These are phyloP conservation scores for Takifugu flavidus DNA, from an alignment of 2,113 vertebrate genomes.

Conservation along the genomic window DNA sequence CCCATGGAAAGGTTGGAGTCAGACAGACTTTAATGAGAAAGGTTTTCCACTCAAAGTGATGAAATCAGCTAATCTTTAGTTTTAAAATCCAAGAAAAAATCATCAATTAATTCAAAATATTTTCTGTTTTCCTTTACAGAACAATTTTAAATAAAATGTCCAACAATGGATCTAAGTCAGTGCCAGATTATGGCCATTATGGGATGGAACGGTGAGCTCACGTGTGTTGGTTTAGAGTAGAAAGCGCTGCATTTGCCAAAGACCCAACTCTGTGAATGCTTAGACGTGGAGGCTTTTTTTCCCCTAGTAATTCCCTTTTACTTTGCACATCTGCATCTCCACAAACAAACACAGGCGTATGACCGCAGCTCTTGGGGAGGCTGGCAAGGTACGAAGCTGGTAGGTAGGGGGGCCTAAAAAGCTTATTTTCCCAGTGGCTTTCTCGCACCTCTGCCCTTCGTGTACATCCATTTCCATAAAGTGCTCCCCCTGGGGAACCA, in stretches of 20 bases:
- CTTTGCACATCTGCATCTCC: slow-evolving; percentile 20
- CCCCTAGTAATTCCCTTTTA: slow-evolving; percentile 18
- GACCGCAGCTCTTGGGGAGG: slow-evolving; percentile 44
- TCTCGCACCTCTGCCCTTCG: slow-evolving; percentile 63
- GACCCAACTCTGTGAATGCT: background rate
- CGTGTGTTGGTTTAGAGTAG: slow-evolving; percentile 10
- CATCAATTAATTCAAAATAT: too few relatives aligned
- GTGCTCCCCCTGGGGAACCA: slow-evolving; percentile 63
- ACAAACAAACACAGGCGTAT: slow-evolving; percentile 35
- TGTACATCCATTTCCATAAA: slow-evolving; percentile 69
- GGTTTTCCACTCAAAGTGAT: too few relatives aligned
- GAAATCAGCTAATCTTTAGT: too few relatives aligned
- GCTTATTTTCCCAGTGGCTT: slow-evolving; percentile 66
- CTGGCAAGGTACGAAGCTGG: slow-evolving; percentile 28
- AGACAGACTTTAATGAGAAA: too few relatives aligned
- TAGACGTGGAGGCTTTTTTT: background rate
- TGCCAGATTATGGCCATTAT: slow-evolving; percentile 53
- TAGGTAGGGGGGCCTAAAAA: slow-evolving; percentile 61
- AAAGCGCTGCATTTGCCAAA: slow-evolving; percentile 13
- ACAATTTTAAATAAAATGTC: slow-evolving; percentile 41
- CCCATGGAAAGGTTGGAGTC: too few relatives aligned
- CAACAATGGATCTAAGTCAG: slow-evolving; percentile 69
- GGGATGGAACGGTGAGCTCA: slow-evolving; percentile 44
- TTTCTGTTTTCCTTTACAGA: slow-evolving; percentile 38
- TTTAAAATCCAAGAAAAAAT: too few relatives aligned